Conservation (phyloP, 2,888 invertebrate species). For the Cryptops parisi region DNA sequence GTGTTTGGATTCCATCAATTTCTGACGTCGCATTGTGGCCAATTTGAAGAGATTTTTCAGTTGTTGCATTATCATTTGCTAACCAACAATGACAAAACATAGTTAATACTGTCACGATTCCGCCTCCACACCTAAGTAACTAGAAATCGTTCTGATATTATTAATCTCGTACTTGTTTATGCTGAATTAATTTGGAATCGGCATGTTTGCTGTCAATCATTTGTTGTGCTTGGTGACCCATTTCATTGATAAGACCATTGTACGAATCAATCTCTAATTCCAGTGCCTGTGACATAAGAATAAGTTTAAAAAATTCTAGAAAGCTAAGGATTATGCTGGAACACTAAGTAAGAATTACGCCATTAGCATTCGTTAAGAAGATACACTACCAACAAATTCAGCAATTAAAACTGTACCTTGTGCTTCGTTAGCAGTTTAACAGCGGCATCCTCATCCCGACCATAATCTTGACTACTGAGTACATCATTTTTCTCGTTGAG, state of each 20-base stretch:
- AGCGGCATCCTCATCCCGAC: conserved; percentile 77
- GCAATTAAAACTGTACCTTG: conserved; percentile 46
- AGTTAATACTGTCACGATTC: too few relatives aligned
- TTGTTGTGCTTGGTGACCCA: conserved; percentile 69
- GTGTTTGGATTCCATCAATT: conserved; percentile 79
- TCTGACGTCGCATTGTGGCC: conserved; percentile 61
- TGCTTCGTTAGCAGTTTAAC: conserved; percentile 88
- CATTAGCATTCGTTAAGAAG: too few relatives aligned
- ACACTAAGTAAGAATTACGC: too few relatives aligned
- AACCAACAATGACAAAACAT: background rate
- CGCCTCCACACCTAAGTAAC: background rate
- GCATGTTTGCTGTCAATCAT: conserved; percentile 71
- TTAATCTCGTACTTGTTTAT: conserved; percentile 48
- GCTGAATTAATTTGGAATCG: conserved; percentile 62
- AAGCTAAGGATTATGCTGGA: too few relatives aligned
- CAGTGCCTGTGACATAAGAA: conserved; percentile 45
- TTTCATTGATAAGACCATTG: conserved; percentile 77
- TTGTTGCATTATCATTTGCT: conserved; percentile 50
- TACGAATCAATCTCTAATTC: conserved; percentile 84
- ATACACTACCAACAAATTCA: too few relatives aligned
- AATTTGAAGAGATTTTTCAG: conserved; percentile 64
- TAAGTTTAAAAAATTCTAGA: background rate
- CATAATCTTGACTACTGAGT: conserved; percentile 66
- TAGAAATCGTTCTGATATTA: conserved; percentile 10
- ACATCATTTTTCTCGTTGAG: conserved; percentile 71